Conservation (phyloP, 2,113 vertebrate genomes). For the Sebastes schlegelii region DNA sequence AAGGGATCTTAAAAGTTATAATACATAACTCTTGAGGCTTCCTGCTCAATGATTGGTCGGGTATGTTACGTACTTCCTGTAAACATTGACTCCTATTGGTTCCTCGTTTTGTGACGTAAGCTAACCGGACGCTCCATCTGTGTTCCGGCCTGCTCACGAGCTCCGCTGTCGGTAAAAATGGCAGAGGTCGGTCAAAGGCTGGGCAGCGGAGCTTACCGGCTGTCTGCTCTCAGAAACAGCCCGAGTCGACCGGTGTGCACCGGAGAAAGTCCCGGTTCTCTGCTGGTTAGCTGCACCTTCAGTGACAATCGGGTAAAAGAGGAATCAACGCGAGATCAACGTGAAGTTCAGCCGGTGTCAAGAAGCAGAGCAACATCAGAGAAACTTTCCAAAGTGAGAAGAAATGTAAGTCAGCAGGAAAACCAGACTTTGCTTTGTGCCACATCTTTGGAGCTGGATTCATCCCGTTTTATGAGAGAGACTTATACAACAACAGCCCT, state of each 20-base stretch:
- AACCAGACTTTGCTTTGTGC: neutral
- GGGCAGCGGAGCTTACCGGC: slow-evolving; percentile 30
- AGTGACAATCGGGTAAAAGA: neutral
- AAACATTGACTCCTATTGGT: slow-evolving; percentile 68
- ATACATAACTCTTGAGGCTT: neutral
- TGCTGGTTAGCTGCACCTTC: neutral
- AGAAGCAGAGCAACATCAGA: neutral
- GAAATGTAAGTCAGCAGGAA: slow-evolving; percentile 3
- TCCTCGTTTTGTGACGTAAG: neutral
- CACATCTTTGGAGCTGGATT: neutral
- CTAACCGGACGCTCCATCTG: slow-evolving; percentile 41
- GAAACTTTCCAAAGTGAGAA: slow-evolving; percentile 28
- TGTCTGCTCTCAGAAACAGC: slow-evolving; percentile 41
- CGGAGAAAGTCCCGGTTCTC: slow-evolving; percentile 5
- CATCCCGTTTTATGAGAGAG: neutral
- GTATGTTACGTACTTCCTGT: slow-evolving; percentile 30
- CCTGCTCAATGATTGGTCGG: slow-evolving; percentile 43
- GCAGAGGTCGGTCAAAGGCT: slow-evolving; percentile 81
- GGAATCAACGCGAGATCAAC: neutral
- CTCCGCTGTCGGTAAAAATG: slow-evolving; percentile 60
- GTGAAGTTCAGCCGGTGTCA: slow-evolving; percentile 5
- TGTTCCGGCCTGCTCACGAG: slow-evolving; percentile 11
- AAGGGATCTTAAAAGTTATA: neutral
- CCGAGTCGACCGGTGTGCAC: neutral
- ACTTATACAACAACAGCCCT: neutral